Conservation (phyloP, 2,113 vertebrate genomes). For the Anoura caudifer region DNA sequence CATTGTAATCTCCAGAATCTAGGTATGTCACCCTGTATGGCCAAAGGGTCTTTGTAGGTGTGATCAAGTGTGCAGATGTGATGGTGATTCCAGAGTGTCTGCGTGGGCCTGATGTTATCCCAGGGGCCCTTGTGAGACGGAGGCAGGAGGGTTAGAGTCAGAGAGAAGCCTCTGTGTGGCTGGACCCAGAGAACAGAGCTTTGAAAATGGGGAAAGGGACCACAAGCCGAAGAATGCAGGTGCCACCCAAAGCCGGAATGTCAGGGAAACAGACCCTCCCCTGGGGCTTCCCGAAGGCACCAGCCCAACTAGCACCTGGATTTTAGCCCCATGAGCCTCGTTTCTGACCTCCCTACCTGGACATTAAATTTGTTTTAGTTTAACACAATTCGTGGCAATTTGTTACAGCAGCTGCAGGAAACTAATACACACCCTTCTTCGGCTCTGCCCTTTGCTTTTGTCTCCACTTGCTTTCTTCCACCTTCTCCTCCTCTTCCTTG, state of each 20-base stretch:
- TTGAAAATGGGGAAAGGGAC: not conserved
- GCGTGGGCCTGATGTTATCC: not conserved
- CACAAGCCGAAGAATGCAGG: not conserved
- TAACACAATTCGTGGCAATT: not conserved
- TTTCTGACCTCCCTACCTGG: accelerated
- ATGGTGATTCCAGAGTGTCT: not conserved
- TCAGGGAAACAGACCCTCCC: not conserved
- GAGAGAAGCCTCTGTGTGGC: not conserved
- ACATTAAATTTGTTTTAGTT: not conserved
- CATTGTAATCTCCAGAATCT: not conserved
- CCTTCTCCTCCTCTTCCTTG: not conserved
- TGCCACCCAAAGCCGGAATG: too few species aligned
- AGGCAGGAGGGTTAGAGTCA: not conserved
- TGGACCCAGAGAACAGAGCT: not conserved
- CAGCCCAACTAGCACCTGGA: too few species aligned
- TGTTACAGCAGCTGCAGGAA: not conserved
- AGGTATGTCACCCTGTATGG: not conserved
- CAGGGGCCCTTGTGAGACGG: not conserved
- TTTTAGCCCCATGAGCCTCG: not conserved
- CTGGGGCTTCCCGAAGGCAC: not conserved
- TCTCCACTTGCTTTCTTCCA: not conserved
- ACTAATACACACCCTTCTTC: accelerated
- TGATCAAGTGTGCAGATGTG: too few species aligned
- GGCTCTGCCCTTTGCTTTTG: accelerated
- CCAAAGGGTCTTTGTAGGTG: not conserved